Evolutionary conservation across 2,797 vertebrate genomes (phyloP), one percentile per base, ranked within the genome.

Genomic region (Rachycentron canadum): DNA sequence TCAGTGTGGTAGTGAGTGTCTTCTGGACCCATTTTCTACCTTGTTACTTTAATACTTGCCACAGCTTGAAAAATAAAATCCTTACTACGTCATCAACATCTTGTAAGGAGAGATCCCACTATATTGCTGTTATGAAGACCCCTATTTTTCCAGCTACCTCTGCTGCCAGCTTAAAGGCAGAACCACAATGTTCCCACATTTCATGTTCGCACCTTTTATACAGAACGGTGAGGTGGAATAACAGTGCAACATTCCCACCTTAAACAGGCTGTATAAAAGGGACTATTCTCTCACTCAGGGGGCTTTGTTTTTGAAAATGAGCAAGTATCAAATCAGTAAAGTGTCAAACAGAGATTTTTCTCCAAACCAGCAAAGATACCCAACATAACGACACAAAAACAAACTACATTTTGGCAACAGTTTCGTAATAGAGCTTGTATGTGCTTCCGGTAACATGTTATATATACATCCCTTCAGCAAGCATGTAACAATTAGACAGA

Each of bases 321-420:
- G 61, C 58, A 78, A 79, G 62, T 70, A 74, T 10, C 64, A 64
- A 78, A 78, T 84, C 50, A 53, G 56, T 87, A 86, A 89, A 89
- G 81, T 91, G 82, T 81, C 80, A 84, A 61, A 80, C 23, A 67
- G 25, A 36, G 10, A 40, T n/a, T 7, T 49, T 47, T 36, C 52
- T 17, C 23, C 4, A 69, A 71, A 71, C 60, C 69, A 79, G 57
- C 64, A 63, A 8, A 32, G 34, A 19, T 68, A 47, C 28, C 40
- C 63, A 59, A 64, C 40, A 6, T 21, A 49, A 78, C 19, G 7
- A 59, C 58, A 62, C 55, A 40, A 40, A 63, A 41, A 4, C 34
- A 52, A 73, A 49, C 16, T 17, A 66, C 3, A 23, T 52, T 91
- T 90, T 83, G 83, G 78, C 73, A 84, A 79, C 61, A 49, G 26